Evolutionary conservation across 2,888 invertebrate genomes (phyloP).

Genomic region (Mesodorylaimus sp.): DNA sequence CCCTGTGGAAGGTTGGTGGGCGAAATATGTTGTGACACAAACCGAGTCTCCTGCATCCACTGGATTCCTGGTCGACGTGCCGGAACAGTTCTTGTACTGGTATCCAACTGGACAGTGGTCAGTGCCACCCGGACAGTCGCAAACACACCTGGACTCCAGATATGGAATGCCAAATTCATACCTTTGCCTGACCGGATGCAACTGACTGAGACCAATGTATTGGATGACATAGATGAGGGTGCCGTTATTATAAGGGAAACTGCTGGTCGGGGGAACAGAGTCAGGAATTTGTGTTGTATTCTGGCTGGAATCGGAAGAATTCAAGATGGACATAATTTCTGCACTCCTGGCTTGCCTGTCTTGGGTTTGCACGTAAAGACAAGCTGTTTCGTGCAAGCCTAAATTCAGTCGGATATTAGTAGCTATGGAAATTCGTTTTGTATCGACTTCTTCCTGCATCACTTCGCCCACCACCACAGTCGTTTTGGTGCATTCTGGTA

Average conservation of each 20-base stretch:
- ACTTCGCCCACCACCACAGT: constrained; percentile 10
- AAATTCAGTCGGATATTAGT: constrained; percentile 15
- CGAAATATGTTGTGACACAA: constrained; percentile 20
- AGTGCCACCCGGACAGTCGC: constrained; percentile 18
- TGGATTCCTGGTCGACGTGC: too few species aligned
- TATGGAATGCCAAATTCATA: constrained; percentile 14
- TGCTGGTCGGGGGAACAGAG: too few species aligned
- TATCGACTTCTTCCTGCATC: neutral
- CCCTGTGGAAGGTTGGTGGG: constrained; percentile 17
- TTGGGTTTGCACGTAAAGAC: constrained; percentile 12
- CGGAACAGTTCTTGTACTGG: constrained; percentile 18
- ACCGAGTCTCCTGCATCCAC: neutral
- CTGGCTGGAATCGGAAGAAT: neutral
- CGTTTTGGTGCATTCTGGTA: constrained; percentile 10
- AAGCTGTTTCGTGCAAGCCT: constrained; percentile 17
- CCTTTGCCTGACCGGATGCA: constrained; percentile 16
- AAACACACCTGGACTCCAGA: constrained; percentile 13
- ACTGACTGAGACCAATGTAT: constrained; percentile 16
- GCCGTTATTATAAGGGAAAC: neutral
- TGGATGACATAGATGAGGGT: constrained; percentile 13
- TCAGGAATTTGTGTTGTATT: too few species aligned
- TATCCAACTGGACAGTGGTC: constrained; percentile 17
- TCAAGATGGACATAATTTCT: neutral
- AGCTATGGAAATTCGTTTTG: neutral
- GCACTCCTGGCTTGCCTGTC: too few species aligned